Percentiles rank a stretch among this genome's conserved stretches.
phyloP scores from a whole-genome alignment of 2,113 vertebrate genomes.

The Toxotes jaculatrix region DNA sequence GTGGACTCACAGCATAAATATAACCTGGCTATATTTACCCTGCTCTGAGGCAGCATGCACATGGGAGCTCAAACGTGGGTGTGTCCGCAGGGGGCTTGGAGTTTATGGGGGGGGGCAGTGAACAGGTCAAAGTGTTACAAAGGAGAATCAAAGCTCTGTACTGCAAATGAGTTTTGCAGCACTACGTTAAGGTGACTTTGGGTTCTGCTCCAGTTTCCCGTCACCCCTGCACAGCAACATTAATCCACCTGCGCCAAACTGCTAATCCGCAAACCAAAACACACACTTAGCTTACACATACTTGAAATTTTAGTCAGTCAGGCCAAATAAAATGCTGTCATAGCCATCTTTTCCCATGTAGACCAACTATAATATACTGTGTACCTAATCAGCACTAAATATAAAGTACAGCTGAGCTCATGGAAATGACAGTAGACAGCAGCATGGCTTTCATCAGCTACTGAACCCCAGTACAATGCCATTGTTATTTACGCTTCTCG shows the following conservation, averaged over 20 bases:
- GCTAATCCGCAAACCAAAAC: conserved; percentile 33
- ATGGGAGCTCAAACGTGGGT: conserved; percentile 56
- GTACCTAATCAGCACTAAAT: background rate
- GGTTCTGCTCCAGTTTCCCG: conserved; percentile 4
- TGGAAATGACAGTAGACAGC: background rate
- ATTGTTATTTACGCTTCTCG: conserved; percentile 1
- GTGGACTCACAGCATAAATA: conserved; percentile 76
- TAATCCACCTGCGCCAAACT: conserved; percentile 42
- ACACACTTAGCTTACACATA: background rate
- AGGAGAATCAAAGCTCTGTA: conserved; percentile 1
- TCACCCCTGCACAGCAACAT: background rate
- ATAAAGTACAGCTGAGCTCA: background rate
- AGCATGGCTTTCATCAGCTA: background rate
- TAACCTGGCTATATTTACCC: conserved; percentile 80
- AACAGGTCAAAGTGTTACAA: conserved; percentile 26
- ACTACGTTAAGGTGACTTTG: background rate
- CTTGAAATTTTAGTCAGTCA: background rate
- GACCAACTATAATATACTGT: no score
- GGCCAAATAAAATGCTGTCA: background rate
- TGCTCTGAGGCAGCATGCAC: conserved; percentile 61
- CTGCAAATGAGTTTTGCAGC: background rate
- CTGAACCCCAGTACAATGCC: background rate
- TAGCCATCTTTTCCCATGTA: no score
- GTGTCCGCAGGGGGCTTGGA: conserved; percentile 31
- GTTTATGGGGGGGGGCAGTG: conserved; percentile 8